Percentiles rank a stretch among this genome's conserved stretches.
phyloP scores from a whole-genome alignment of 2,888 invertebrate genomes.

The Protula sp. region DNA sequence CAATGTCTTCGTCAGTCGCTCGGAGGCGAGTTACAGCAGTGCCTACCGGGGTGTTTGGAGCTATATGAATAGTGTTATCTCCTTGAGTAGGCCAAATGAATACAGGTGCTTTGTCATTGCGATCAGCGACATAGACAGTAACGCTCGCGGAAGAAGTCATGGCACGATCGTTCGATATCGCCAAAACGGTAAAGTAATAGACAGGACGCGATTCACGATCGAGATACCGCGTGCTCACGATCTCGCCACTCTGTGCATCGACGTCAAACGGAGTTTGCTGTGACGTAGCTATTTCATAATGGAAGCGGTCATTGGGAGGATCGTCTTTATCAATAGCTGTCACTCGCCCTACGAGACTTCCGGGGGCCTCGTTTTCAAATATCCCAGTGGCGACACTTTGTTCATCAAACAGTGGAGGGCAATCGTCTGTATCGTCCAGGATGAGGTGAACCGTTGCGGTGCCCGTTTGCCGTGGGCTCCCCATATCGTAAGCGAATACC shows the following conservation, averaged over 20 bases:
- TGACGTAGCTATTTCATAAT: neutral
- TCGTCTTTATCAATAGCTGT: slow-evolving; percentile 1
- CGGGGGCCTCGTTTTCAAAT: slow-evolving; percentile 2
- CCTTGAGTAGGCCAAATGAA: neutral
- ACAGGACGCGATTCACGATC: neutral
- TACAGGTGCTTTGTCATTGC: neutral
- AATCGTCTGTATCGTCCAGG: slow-evolving; percentile 2
- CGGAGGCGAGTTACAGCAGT: neutral
- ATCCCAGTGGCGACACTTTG: neutral
- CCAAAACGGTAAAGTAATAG: neutral
- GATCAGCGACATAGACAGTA: neutral
- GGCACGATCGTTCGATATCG: neutral
- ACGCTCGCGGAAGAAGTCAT: neutral
- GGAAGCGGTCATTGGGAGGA: slow-evolving; percentile 2
- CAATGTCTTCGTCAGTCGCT: neutral
- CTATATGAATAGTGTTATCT: neutral
- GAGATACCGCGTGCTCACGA: neutral
- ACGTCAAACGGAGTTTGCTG: neutral
- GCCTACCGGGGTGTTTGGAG: neutral
- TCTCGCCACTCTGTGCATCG: neutral
- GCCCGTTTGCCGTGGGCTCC: neutral
- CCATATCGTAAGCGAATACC: neutral
- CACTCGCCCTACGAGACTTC: neutral
- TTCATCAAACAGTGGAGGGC: slow-evolving; percentile 1
- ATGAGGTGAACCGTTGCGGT: neutral